Evolutionary conservation across 2,888 invertebrate species (phyloP), one percentile per base, ranked within the genome.

Genomic region (Globia sparganii): DNA sequence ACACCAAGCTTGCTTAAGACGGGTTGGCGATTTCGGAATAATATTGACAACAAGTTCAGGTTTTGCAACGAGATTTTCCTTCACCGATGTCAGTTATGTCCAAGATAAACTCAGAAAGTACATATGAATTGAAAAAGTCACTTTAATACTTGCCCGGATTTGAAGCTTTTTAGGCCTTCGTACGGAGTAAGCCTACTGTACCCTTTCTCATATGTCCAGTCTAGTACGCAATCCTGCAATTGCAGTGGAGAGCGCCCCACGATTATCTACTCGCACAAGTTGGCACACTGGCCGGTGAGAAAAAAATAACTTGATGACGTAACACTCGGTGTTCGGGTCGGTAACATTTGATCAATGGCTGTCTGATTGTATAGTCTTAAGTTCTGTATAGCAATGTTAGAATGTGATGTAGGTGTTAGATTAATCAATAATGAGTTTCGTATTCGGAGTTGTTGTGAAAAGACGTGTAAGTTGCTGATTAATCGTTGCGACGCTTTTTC

Each of bases 331-430:
- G 71, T 75, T 49, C n/a, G 80, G 58, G 86, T 85, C 85, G 81
- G 87, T 85, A 87, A 88, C n/a, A n/a, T n/a, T n/a, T 89, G 85
- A 89, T 89, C 86, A 85, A 87, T 89, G 74, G 71, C 73, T 79
- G 75, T 43, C 76, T 28, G 65, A 85, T 70, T 80, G 78, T 78
- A 69, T 11, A 68, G 59, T 18, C 21, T 71, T 69, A 67, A 37
- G 59, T 79, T 62, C 37, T 58, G 2, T 58, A 64, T 40, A 11
- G 31, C 43, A 21, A 46, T 34, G 65, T 59, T 66, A 70, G 37
- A 28, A 53, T 72, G 3, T 46, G 37, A 37, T 56, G 72, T 62
- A 56, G 62, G 66, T 69, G 79, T 71, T 67, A 71, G 34, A 43
- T 65, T 72, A 74, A 77, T 77, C 43, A 28, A 64, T 75, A 28